Base-by-base conservation (phyloP, 2,113 vertebrate genomes). In the Sylvietta virens region DNA sequence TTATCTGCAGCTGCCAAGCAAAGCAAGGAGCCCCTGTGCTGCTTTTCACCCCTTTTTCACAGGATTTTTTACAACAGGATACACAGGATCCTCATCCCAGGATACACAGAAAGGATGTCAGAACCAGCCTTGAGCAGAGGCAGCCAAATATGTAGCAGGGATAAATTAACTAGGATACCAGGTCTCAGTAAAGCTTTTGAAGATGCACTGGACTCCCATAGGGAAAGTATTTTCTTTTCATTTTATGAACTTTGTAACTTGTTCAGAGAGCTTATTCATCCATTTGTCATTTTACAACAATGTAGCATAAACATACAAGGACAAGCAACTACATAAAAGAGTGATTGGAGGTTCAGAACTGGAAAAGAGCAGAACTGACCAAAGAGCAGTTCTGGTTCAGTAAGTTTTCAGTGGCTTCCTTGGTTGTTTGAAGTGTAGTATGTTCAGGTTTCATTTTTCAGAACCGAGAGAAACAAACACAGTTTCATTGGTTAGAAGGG, bases 71-170 rank as follows among this genome's bases (percentile, higher is more conserved):
- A 4, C 16, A 48, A 17, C 40, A 83, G 5, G n/a, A n/a, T n/a
- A n/a, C n/a, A n/a, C n/a, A n/a, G n/a, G n/a, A n/a, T n/a, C 9
- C 3, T 53, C 21, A 44, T 42, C 44, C 30, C 31, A 57, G 31
- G 35, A 26, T 58, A 18, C 18, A 11, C 44, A 50, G 31, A 27
- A 26, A 22, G 35, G 0, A 0, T 40, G 10, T 24, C 40, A 40
- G 57, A 80, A 30, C 15, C 9, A 81, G 33, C 22, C 60, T 37
- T 15, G n/a, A 30, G 16, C 10, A 33, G 26, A 45, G 39, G 15
- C 33, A 91, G 18, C 3, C 27, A 72, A 50, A 60, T 13, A 31
- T 7, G 10, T 8, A 23, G 7, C 15, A 40, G 14, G 3, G 14
- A 3, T 23, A 15, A 80, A 80, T 65, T 35, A 60, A 16, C 10